Evolutionary conservation across 2,797 vertebrate species (phyloP).

Genomic region (Lagorchestes hirsutus): DNA sequence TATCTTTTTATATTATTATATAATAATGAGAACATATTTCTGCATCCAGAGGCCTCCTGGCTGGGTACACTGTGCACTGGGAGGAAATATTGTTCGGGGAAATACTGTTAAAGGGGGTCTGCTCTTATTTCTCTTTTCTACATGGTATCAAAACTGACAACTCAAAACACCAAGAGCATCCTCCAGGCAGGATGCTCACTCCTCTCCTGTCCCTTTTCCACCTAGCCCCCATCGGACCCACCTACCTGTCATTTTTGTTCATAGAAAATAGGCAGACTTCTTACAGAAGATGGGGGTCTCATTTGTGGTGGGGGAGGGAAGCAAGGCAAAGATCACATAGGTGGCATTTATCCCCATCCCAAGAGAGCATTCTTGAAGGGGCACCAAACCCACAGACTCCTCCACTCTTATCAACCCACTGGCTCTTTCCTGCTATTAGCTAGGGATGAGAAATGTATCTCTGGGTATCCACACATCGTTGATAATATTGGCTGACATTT

Average conservation of each 20-base stretch:
- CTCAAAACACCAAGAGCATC: conserved; percentile 10
- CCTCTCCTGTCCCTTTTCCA: not conserved
- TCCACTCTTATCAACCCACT: not conserved
- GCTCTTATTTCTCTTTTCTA: conserved; percentile 45
- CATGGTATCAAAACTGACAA: conserved; percentile 49
- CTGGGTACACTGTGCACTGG: conserved; percentile 28
- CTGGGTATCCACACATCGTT: not conserved
- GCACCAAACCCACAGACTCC: not conserved
- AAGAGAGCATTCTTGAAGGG: not conserved
- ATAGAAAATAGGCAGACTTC: not conserved
- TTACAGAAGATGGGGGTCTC: not conserved
- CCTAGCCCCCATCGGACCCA: not conserved
- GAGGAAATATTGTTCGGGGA: conserved; percentile 56
- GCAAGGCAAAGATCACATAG: not conserved
- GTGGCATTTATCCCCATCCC: not conserved
- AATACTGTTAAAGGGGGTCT: conserved; percentile 49
- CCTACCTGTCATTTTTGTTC: not conserved
- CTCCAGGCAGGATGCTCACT: not conserved
- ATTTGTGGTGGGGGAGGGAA: not conserved
- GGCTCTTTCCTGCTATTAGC: not conserved
- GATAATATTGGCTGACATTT: conserved; percentile 1
- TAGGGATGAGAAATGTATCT: not conserved
- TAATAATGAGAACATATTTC: conserved; percentile 56
- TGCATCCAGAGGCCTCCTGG: conserved; percentile 29
- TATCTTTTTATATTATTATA: conserved; percentile 53